phyloP scores from a whole-genome alignment of 2,113 vertebrate species.

The Xenopus borealis region DNA sequence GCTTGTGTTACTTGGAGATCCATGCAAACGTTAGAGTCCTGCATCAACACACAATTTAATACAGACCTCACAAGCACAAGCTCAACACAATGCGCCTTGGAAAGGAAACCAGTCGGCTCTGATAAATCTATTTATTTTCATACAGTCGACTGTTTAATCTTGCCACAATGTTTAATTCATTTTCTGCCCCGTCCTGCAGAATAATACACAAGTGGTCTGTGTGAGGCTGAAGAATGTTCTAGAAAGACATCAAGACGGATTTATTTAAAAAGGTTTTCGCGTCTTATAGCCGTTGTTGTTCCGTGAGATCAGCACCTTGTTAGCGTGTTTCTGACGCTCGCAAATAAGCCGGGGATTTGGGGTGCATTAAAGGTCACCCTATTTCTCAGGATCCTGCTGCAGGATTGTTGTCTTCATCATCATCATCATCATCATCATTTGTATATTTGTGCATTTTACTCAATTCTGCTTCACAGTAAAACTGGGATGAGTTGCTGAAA shows the following conservation, averaged over 20 bases:
- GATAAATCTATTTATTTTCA: conserved; percentile 17
- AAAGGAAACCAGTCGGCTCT: not conserved
- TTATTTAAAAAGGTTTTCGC: not conserved
- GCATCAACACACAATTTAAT: conserved; percentile 6
- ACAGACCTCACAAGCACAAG: conserved; percentile 10
- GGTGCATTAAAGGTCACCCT: no score
- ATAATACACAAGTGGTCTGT: conserved; percentile 2
- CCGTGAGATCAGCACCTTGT: not conserved
- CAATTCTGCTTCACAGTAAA: no score
- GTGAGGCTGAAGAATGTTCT: not conserved
- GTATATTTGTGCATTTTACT: no score
- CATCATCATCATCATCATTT: no score
- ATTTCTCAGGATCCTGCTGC: no score
- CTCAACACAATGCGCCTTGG: not conserved
- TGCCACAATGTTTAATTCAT: conserved; percentile 4
- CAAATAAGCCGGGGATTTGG: no score
- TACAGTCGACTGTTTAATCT: conserved; percentile 4
- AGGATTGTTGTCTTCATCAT: no score
- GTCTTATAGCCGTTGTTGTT: not conserved
- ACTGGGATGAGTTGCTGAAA: no score
- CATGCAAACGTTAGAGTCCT: not conserved
- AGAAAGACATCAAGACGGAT: not conserved
- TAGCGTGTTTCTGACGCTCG: no score
- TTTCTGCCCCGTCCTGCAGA: not conserved
- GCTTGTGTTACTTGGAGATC: not conserved